phyloP scores from a whole-genome alignment of 2,113 vertebrate species.

The Periophthalmus modestus region DNA sequence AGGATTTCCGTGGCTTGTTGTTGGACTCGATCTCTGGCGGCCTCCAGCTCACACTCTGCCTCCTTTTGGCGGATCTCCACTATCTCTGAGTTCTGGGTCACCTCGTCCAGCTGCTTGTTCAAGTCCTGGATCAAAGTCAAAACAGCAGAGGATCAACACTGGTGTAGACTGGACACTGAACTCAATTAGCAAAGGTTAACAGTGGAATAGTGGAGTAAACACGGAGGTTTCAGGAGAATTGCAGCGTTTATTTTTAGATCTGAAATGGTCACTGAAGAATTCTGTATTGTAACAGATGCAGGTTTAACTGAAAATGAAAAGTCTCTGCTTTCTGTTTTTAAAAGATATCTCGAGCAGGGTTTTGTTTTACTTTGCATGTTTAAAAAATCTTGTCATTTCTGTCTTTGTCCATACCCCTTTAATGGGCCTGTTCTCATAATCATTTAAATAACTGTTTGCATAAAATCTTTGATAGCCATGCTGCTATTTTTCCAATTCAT shows the following conservation, averaged over 20 bases:
- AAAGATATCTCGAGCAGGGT: too few relatives aligned
- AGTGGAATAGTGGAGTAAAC: background rate
- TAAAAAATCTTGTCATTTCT: too few relatives aligned
- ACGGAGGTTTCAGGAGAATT: background rate
- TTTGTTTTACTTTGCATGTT: too few relatives aligned
- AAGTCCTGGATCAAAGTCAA: constrained; percentile 79
- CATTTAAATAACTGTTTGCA: background rate
- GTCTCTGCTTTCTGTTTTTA: too few relatives aligned
- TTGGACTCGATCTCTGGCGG: constrained; percentile 89
- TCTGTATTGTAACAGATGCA: background rate
- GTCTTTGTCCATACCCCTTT: too few relatives aligned
- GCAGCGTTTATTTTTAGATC: background rate
- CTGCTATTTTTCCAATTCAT: background rate
- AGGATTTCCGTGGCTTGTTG: constrained; percentile 96
- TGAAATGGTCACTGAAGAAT: background rate
- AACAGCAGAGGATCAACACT: background rate
- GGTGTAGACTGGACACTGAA: background rate
- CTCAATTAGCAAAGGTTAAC: constrained; percentile 11
- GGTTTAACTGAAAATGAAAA: too few relatives aligned
- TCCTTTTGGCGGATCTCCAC: constrained; percentile 94
- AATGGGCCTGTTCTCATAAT: too few relatives aligned
- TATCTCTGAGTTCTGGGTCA: constrained; percentile 92
- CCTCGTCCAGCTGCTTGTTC: constrained; percentile 93
- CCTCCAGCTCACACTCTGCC: constrained; percentile 92
- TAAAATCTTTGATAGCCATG: background rate